A percentile compares a stretch with the other conserved stretches of the same genome.
Evolutionary conservation across 2,888 invertebrate genomes (phyloP).

Genomic region (Perdita meconis): DNA sequence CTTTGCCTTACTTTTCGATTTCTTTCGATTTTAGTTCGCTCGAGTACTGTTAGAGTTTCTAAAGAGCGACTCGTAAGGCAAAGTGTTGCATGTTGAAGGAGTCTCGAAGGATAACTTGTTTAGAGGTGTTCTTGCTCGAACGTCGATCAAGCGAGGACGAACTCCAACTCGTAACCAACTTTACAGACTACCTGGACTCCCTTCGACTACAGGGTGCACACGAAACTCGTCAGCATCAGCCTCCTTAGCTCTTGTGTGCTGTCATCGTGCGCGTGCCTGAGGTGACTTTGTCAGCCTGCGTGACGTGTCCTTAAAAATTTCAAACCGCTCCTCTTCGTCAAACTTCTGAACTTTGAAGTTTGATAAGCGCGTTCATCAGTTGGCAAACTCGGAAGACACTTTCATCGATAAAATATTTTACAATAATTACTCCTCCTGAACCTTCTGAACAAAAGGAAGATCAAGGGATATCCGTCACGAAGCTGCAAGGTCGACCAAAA

Average conservation of each 20-base stretch:
- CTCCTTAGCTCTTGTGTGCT: slow-evolving; percentile 69
- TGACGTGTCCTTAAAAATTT: slow-evolving; percentile 29
- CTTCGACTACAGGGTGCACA: slow-evolving; percentile 68
- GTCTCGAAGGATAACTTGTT: too few species aligned
- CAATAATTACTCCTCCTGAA: not conserved
- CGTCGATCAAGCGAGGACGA: not conserved
- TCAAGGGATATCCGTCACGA: slow-evolving; percentile 43
- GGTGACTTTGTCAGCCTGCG: slow-evolving; percentile 37
- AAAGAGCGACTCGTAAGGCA: too few species aligned
- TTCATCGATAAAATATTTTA: too few species aligned
- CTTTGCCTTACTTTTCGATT: not conserved
- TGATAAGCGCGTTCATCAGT: too few species aligned
- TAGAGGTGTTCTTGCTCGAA: not conserved
- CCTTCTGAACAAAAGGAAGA: not conserved
- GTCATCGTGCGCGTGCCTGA: slow-evolving; percentile 52
- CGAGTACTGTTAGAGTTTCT: too few species aligned
- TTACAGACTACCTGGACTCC: slow-evolving; percentile 59
- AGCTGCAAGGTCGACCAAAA: slow-evolving; percentile 30
- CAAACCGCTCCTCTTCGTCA: not conserved
- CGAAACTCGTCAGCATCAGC: slow-evolving; percentile 62
- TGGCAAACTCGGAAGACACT: not conserved
- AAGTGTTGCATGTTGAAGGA: too few species aligned
- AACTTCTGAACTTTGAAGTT: not conserved
- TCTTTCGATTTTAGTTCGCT: too few species aligned
- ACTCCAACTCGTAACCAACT: slow-evolving; percentile 33